Evolutionary conservation across 1,140 invertebrate species (phyloP), one percentile per base, ranked within the genome.

Genomic region (Neodiprion pinetum): DNA sequence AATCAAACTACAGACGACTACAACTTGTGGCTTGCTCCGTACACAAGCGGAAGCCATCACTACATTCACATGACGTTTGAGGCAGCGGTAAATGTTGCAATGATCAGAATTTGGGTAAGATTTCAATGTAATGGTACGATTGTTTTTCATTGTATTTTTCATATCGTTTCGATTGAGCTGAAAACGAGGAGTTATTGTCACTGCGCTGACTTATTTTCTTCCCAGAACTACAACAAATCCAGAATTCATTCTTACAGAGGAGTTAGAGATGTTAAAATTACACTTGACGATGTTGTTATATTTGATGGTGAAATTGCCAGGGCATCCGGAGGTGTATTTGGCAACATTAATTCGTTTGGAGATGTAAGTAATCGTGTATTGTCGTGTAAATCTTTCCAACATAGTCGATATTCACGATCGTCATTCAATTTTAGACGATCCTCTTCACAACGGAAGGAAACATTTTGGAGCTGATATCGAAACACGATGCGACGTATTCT

Each of bases 171-270:
- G 28, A 40, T 40, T 40, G 28, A 40, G 28, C 28, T 40, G 28
- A 40, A 40, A 40, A 40, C 5, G 28, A 40, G 28, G 5, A 2
- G 28, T 3, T 40, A 5, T 40, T 40, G 28, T 40, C 28, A 40
- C 28, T 72, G 11, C 65, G n/a, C 76, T 65, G 12, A 50, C 67
- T 73, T 53, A 73, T 75, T 75, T 73, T 61, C 50, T 74, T 88
- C 90, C 68, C 85, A 96, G 95, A 96, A 96, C 85, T 96, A 96
- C 81, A 96, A 96, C 83, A 96, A 96, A 85, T 96, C 94, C 1
- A 88, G 95, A 75, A 95, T 96, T 76, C 93, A 96, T 88, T 95
- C 94, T 1, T 92, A 92, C 75, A 90, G 94, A 76, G 95, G 95
- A 75, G 93, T 91, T 11, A 92, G 91, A 81, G 89, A 95, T 80